Base-by-base conservation (phyloP, 1,140 invertebrate species). In the Neodiprion fabricii region DNA sequence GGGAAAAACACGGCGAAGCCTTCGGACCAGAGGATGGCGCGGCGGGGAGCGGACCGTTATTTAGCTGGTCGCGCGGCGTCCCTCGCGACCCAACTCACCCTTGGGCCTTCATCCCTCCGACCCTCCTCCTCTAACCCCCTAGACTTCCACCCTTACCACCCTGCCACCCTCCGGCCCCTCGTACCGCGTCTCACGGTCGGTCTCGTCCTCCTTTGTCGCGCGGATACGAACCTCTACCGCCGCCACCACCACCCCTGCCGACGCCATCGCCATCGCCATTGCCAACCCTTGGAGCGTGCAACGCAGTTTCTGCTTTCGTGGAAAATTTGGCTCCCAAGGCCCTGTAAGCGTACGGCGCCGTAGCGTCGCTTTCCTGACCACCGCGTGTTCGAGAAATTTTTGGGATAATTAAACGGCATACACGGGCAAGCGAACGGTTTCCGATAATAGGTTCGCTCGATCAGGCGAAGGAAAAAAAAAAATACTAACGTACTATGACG, bases 21-120 rank as follows among this genome's bases (percentile, higher is more conserved):
- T 5, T 11, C 53, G 11, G 53, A 61, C 53, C 53, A 21, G 21
- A 28, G 68, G 68, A 70, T 21, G 68, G 68, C 14, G 17, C 68
- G 68, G 68, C 14, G 68, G 11, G 23, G 68, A 11, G 68, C 47
- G 23, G 23, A 11, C 68, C 68, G 68, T 48, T 28, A 28, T 28
- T 48, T 70, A 48, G 68, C 68, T 28, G 68, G 23, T 66, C 66
- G 28, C 28, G 71, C 48, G 50, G 72, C 68, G 72, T 61, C 75
- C 47, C 72, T 67, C 40, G 40, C 71, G n/a, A 47, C 61, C 71
- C 14, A 28, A 50, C 21, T 67, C 50, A 21, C 67, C 40, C 67
- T 69, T 21, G 67, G 21, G 21, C 67, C 71, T 48, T 71, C 74
- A 40, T 50, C 65, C 61, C 74, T 48, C 66, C 48, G 28, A 23